These are phyloP conservation scores for Drosophila pallidifrons DNA, from an alignment of 1,140 invertebrate genomes.

Conservation along the genomic window DNA sequence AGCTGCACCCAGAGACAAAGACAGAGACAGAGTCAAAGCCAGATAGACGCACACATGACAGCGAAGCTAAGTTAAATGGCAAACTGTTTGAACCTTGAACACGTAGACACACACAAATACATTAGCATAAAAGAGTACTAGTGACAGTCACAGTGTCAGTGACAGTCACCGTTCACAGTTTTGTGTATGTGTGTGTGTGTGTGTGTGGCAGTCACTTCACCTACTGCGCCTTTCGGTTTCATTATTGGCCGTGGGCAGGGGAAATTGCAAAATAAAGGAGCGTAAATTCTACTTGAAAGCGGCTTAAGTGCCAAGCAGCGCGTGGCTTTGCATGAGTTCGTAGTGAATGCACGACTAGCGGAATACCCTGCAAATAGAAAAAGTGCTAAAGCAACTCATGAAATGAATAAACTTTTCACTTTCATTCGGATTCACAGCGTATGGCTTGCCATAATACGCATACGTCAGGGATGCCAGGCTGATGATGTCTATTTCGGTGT, in stretches of 20 bases:
- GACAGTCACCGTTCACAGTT: conserved; percentile 22
- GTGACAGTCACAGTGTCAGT: conserved; percentile 26
- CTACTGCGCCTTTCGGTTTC: conserved; percentile 38
- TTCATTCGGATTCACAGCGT: not conserved
- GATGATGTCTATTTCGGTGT: conserved; percentile 33
- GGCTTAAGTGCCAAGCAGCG: conserved; percentile 65
- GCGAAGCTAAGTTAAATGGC: conserved; percentile 4
- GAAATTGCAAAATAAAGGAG: conserved; percentile 74
- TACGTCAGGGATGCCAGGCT: conserved; percentile 45
- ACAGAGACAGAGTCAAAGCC: no score
- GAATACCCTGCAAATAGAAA: conserved; percentile 11
- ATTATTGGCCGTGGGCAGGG: conserved; percentile 52
- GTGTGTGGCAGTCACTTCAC: conserved; percentile 39
- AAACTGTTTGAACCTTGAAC: conserved; percentile 22
- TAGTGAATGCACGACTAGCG: not conserved
- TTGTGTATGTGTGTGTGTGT: no score
- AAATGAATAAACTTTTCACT: not conserved
- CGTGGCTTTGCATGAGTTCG: conserved; percentile 27
- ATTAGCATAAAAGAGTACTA: not conserved
- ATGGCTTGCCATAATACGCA: conserved; percentile 40
- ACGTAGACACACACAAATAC: not conserved
- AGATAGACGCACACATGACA: not conserved
- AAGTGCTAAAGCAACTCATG: not conserved
- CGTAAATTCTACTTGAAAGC: conserved; percentile 64
- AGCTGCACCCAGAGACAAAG: conserved; percentile 30